These are phyloP conservation scores for Resseliella maxima DNA, from an alignment of 2,888 invertebrate genomes.

Conservation along the genomic window DNA sequence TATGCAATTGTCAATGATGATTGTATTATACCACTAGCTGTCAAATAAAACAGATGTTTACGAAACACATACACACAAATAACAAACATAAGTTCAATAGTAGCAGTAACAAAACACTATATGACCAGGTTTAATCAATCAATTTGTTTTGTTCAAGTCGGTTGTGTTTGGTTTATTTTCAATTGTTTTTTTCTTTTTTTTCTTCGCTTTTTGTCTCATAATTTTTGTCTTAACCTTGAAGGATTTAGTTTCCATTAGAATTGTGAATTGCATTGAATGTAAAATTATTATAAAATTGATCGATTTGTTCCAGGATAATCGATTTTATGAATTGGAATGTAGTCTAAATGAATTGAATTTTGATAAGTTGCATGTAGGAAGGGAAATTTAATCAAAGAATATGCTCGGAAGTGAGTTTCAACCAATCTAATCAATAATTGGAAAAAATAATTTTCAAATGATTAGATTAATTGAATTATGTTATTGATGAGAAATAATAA, in stretches of 20 bases:
- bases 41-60: slow-evolving; percentile 40
- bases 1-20: no score
- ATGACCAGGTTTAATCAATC: background rate
- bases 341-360: background rate
- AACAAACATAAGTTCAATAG: background rate
- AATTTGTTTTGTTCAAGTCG: background rate
- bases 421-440: background rate
- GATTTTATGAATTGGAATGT: background rate
- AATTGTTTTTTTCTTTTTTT: no score
- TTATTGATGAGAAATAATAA: background rate
- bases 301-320: background rate
- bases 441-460: background rate
- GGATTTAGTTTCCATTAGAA: background rate
- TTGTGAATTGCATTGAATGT: background rate
- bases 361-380: no score
- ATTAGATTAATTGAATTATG: background rate
- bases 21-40: no score
- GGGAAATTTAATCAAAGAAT: no score
- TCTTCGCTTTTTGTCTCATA: slow-evolving; percentile 14
- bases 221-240: background rate
- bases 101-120: background rate
- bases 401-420: slow-evolving; percentile 28
- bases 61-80: background rate
- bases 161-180: background rate
- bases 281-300: background rate